phyloP scores from a whole-genome alignment of 1,140 invertebrate genomes.

The Pogonomyrmex barbatus region DNA sequence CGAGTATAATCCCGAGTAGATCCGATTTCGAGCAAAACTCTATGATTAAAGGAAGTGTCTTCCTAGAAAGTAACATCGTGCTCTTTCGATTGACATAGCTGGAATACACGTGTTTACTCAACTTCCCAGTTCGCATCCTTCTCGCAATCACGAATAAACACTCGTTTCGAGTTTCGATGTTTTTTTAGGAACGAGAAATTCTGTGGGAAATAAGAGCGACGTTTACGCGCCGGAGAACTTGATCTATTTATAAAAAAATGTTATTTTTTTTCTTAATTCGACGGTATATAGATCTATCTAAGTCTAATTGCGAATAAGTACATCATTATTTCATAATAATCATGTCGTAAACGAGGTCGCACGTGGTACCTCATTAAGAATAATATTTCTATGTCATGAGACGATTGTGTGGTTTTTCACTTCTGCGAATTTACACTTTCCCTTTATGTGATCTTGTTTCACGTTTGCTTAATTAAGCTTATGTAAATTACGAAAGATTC shows the following conservation, averaged over 20 bases:
- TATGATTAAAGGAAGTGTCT: slow-evolving; percentile 2
- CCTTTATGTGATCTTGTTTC: not conserved
- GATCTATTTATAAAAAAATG: slow-evolving; percentile 1
- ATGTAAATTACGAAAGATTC: not conserved
- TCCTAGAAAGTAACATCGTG: slow-evolving; percentile 12
- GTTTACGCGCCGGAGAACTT: not conserved
- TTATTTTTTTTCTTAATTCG: not conserved
- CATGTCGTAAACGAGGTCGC: slow-evolving; percentile 8
- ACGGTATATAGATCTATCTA: not conserved
- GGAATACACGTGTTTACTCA: slow-evolving; percentile 11
- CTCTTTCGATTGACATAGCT: slow-evolving; percentile 23
- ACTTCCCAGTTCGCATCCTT: not conserved
- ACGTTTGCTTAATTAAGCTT: slow-evolving; percentile 11
- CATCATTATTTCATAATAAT: not conserved
- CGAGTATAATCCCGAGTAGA: not conserved
- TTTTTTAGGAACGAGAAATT: slow-evolving; percentile 1
- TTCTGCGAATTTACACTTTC: slow-evolving; percentile 54
- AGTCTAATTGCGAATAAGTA: not conserved
- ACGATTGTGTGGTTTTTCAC: slow-evolving; percentile 49
- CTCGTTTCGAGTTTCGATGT: not conserved
- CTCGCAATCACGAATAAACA: slow-evolving; percentile 7
- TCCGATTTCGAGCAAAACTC: slow-evolving; percentile 20
- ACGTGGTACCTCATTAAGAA: slow-evolving; percentile 22
- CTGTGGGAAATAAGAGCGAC: not conserved
- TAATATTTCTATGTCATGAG: slow-evolving; percentile 43